A percentile compares a stretch with the other conserved stretches of the same genome.
Evolutionary conservation across 37 sponge, comb jelly and placozoan genomes (phyloP).

Genomic region (Ephydatia muelleri): DNA sequence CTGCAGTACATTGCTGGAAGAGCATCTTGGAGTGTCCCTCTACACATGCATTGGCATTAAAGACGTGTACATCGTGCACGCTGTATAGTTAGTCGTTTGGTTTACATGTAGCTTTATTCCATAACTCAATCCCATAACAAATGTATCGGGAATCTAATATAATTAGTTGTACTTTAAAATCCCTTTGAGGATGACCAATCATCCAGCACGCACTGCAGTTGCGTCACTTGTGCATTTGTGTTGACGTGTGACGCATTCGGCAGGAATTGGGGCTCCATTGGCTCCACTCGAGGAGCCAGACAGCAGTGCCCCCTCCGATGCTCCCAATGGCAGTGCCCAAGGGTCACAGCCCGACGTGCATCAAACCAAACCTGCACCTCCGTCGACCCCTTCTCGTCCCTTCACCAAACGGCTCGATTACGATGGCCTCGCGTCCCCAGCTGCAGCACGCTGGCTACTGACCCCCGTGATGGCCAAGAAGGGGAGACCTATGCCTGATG

Average conservation of each 20-base stretch:
- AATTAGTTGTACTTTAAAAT: no score
- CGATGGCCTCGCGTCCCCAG: conserved; percentile 47
- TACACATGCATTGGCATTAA: not conserved
- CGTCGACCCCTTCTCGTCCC: not conserved
- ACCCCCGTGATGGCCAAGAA: conserved; percentile 43
- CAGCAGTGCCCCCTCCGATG: not conserved
- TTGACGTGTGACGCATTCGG: not conserved
- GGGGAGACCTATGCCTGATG: not conserved
- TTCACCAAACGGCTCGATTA: not conserved
- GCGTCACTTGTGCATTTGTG: not conserved
- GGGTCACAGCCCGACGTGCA: not conserved
- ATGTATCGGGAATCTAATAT: no score
- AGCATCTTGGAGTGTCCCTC: no score
- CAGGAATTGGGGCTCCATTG: not conserved
- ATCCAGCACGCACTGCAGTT: no score
- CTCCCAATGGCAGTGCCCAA: not conserved
- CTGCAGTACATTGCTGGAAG: no score
- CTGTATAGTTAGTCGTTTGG: not conserved
- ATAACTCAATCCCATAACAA: no score
- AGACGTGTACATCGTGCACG: not conserved
- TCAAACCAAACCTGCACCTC: not conserved
- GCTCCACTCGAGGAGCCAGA: not conserved
- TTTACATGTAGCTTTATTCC: no score
- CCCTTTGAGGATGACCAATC: no score
- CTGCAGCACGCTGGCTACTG: conserved; percentile 37